Conservation (phyloP, 2,888 invertebrate species). For the Hydroisotoma schaefferi region DNA sequence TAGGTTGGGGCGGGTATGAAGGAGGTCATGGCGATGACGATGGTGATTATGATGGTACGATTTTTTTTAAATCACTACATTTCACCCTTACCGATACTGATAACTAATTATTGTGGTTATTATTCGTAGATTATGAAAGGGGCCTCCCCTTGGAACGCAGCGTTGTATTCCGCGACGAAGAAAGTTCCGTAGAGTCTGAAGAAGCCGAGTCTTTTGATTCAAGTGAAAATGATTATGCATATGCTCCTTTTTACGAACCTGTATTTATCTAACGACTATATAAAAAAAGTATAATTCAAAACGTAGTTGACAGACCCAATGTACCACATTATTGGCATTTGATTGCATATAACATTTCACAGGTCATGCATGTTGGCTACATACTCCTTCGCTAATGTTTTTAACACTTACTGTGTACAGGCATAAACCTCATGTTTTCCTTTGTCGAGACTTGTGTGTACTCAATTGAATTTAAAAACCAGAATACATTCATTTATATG, state of each 20-base stretch:
- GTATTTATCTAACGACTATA: neutral
- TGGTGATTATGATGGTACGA: slow-evolving; percentile 1
- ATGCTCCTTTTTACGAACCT: slow-evolving; percentile 2
- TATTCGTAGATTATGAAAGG: neutral
- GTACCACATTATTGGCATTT: no score
- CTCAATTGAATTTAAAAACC: no score
- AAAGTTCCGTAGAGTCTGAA: neutral
- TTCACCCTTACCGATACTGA: slow-evolving; percentile 5
- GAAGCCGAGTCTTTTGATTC: neutral
- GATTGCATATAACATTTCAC: no score
- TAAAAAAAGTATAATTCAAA: no score
- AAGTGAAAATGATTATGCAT: neutral
- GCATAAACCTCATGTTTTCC: no score
- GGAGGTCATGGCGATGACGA: slow-evolving; percentile 8
- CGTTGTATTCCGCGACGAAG: neutral
- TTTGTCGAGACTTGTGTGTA: no score
- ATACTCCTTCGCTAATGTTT: no score
- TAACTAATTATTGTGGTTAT: neutral
- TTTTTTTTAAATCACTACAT: slow-evolving; percentile 5
- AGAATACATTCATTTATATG: no score
- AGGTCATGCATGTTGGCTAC: no score
- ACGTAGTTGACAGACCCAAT: no score
- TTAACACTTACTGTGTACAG: no score
- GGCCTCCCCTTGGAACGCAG: neutral
- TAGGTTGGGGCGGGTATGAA: neutral